Evolutionary conservation across 1,140 invertebrate genomes (phyloP).

Genomic region (Drosophila punjabiensis): DNA sequence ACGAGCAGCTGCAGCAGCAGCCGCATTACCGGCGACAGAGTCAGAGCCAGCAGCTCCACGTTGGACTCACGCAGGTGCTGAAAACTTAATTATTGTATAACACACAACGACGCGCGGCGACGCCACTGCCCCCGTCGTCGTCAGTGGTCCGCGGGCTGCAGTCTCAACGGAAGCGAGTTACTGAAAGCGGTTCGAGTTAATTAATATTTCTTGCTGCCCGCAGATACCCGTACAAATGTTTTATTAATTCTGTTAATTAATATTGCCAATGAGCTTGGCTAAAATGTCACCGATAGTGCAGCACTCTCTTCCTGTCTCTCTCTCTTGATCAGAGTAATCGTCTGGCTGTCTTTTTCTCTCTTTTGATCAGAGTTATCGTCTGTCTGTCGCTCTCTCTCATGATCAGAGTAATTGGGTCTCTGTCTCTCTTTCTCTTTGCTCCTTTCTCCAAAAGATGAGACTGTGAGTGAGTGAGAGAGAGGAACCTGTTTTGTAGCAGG

Average conservation of each 20-base stretch:
- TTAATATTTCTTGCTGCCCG: conserved; percentile 70
- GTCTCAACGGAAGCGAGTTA: conserved; percentile 44
- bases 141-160: conserved; percentile 9
- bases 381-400: conserved; percentile 6
- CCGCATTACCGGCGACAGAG: conserved; percentile 24
- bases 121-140: conserved; percentile 1
- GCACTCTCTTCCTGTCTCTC: conserved; percentile 8
- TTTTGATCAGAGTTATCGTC: not conserved
- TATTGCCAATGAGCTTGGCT: conserved; percentile 66
- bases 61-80: conserved; percentile 75
- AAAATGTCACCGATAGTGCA: conserved; percentile 66
- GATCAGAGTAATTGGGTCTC: not conserved
- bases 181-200: conserved; percentile 69
- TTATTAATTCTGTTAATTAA: conserved; percentile 83
- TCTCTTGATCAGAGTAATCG: not conserved
- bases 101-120: conserved; percentile 53
- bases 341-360: not conserved
- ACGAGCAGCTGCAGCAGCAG: conserved; percentile 47
- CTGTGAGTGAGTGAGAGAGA: conserved; percentile 1
- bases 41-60: conserved; percentile 43
- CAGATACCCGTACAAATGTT: conserved; percentile 66
- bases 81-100: conserved; percentile 84
- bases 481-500: conserved; percentile 66
- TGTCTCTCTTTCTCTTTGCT: not conserved
- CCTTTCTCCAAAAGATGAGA: conserved; percentile 24